Evolutionary conservation across 35 echinoderm and acorn worm species (phyloP), one percentile per base, ranked within the genome.

Genomic region (Patiria miniata): DNA sequence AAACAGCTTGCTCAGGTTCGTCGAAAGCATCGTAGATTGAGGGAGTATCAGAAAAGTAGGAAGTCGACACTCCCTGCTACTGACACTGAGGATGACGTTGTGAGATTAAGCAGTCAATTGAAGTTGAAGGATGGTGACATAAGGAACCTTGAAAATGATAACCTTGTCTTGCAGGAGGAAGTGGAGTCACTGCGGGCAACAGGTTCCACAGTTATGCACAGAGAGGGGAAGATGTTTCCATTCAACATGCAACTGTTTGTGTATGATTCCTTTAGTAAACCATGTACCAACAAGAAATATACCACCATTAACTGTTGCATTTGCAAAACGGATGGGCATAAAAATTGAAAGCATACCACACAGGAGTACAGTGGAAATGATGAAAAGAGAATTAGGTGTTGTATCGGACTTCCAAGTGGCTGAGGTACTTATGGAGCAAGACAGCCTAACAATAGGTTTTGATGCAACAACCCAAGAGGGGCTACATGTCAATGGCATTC

Each of bases 401-500:
- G 52, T 89, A 16, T 81, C 77, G 8, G 78, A 89, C 61, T 39
- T 81, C 29, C 23, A 56, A 37, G 78, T 56, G 7, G 87, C 77
- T 23, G 87, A 89, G 44, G 2, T 81, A 36, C 32, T 58, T 42
- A 28, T 81, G 40, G 39, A 28, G 1, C 22, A 29, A 1, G 29
- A 58, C 10, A 68, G 79, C 50, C 16, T 81, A 23, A 86, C 89
- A 37, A 37, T 91, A 22, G 89, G 68, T 0, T 86, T 91, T 86
- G 83, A 91, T 80, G 89, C 89, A 2, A 86, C 89, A 22, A 91
- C 89, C 9, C 83, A 91, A 51, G 89, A 91, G 4, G 89, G 89
- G 0, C 28, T 79, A 51, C 89, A 91, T 39, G 73, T 85, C 1
- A 85, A 86, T 23, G 58, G 78, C 36, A 81, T 91, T 47, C 89